Conservation (phyloP, 2,888 invertebrate genomes). For the Octonoba sinensis region DNA sequence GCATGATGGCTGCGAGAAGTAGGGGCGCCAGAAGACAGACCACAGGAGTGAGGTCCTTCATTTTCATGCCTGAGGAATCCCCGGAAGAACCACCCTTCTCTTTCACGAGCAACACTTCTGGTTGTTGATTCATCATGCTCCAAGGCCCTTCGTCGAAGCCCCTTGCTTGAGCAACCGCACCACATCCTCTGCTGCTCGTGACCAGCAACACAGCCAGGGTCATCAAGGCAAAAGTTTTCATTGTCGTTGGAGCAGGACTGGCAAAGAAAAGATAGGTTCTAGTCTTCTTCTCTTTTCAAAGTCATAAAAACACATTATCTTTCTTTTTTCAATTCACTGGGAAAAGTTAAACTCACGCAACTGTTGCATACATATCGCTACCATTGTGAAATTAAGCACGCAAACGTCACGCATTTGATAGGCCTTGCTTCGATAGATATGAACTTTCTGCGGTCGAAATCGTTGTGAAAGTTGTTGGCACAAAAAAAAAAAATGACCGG, state of each 20-base stretch:
- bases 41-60: conserved; percentile 54
- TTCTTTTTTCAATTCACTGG: conserved; percentile 3
- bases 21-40: conserved; percentile 49
- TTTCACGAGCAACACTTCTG: conserved; percentile 49
- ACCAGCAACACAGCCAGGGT: background rate
- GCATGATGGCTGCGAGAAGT: conserved; percentile 46
- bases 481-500: no score
- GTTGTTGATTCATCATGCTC: conserved; percentile 30
- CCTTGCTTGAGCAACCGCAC: conserved; percentile 7
- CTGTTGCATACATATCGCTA: background rate
- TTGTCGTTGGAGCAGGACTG: conserved; percentile 14
- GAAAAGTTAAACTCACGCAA: conserved; percentile 9
- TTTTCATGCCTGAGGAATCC: conserved; percentile 22
- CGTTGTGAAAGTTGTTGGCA: no score
- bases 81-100: conserved; percentile 34
- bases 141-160: conserved; percentile 45
- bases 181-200: background rate
- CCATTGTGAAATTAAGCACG: background rate
- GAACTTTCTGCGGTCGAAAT: no score
- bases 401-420: background rate
- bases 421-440: no score
- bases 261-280: conserved; percentile 39
- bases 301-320: conserved; percentile 5
- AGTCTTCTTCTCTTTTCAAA: conserved; percentile 23
- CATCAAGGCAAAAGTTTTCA: conserved; percentile 14